Evolutionary conservation across 2,113 vertebrate species (phyloP), one percentile per base, ranked within the genome.

Genomic region (Colossoma macropomum): DNA sequence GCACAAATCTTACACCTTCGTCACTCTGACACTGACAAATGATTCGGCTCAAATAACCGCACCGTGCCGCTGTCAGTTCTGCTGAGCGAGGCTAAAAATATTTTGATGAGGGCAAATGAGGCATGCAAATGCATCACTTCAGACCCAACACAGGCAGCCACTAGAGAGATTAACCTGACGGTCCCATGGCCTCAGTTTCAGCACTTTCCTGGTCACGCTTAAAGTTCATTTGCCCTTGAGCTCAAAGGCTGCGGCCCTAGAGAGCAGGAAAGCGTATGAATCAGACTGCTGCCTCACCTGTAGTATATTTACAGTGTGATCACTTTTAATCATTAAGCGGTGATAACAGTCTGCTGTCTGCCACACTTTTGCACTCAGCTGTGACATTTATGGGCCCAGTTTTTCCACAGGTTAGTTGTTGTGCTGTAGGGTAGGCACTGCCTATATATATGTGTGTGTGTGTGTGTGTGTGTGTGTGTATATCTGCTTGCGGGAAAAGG

Each of bases 51-150:
- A 2, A 85, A 83, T 86, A 85, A 83, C 80, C 25, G 12, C 50
- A 48, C 80, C 8, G 78, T 84, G 77, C 71, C 28, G 1, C 82
- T 85, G 87, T 89, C 88, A 85, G 13, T 59, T 78, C 83, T 83
- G 83, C 78, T 77, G 75, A 86, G 63, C 66, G 34, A 27, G 78
- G 62, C 41, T 59, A 77, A 84, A 87, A 81, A 79, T 87, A 80
- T 85, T 86, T 85, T 90, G 88, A 90, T 88, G 86, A 88, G 75
- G 86, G 83, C 87, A 92, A 93, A 91, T 87, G 82, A 90, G 85
- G 81, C 89, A 41, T 85, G 50, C 28, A 88, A 81, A 86, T 4
- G 65, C 83, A 85, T 77, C 78, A 77, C 62, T 79, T 73, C 86
- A 68, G 69, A 41, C 77, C 75, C 38, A 48, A 56, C 62, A 70